Conservation (phyloP, 37 sponge, comb jelly and placozoan genomes). For the Chondrosia reniformis region DNA sequence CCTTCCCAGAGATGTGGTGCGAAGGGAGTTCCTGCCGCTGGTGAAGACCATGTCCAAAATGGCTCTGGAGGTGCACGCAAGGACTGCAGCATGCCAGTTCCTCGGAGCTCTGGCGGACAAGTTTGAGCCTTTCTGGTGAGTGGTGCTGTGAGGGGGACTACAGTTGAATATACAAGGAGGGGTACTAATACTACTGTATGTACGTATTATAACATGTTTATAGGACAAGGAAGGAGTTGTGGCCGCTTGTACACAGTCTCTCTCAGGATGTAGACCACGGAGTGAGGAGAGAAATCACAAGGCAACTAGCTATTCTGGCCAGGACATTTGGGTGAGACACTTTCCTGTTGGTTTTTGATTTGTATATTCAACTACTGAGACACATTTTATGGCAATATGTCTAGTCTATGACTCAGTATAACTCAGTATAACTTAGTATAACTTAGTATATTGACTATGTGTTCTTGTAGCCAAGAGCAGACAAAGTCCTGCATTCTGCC, state of each 20-base stretch:
- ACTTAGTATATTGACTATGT: not conserved
- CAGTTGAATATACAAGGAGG: not conserved
- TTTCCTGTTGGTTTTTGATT: not conserved
- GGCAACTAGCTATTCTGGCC: constrained; percentile 31
- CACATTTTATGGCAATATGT: not conserved
- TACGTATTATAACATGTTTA: not conserved
- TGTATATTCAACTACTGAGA: not conserved
- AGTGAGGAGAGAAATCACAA: constrained; percentile 51
- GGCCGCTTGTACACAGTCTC: constrained; percentile 40
- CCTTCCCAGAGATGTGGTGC: constrained; percentile 56
- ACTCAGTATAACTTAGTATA: not conserved
- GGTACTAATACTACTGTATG: not conserved
- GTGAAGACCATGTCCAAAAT: constrained; percentile 51
- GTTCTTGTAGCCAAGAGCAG: constrained; percentile 15
- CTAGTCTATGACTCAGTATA: not conserved
- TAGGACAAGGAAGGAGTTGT: constrained; percentile 65
- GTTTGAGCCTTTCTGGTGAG: constrained; percentile 68
- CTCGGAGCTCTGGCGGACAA: constrained; percentile 34
- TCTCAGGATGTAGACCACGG: constrained; percentile 67
- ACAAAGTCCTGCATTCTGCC: constrained; percentile 36
- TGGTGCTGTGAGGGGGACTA: not conserved
- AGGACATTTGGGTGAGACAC: constrained; percentile 44
- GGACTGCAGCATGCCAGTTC: constrained; percentile 45
- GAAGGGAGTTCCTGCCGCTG: constrained; percentile 33
- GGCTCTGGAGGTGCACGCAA: constrained; percentile 49